phyloP scores from a whole-genome alignment of 2,797 vertebrate species.

The Knipowitschia caucasica region DNA sequence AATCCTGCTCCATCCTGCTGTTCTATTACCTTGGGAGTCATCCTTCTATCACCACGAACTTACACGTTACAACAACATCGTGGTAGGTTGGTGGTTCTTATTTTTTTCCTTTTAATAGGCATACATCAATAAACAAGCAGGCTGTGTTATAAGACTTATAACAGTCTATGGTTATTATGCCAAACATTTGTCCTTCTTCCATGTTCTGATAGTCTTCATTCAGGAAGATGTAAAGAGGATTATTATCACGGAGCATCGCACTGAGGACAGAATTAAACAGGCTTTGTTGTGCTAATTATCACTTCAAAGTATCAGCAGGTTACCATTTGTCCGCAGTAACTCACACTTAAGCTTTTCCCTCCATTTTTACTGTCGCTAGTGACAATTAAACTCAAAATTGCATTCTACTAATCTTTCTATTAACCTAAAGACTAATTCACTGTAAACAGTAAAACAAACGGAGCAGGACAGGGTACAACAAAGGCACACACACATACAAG shows the following conservation, averaged over 20 bases:
- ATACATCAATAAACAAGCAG: no score
- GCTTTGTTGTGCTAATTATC: conserved; percentile 66
- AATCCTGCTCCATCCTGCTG: no score
- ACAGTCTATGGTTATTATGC: no score
- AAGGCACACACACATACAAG: conserved; percentile 23
- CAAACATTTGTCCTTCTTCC: neutral
- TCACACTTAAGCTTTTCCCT: conserved; percentile 57
- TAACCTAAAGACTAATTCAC: neutral
- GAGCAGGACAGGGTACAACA: neutral
- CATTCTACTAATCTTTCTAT: neutral
- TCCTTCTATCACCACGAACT: no score
- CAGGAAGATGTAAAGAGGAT: conserved; percentile 16
- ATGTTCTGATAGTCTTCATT: neutral
- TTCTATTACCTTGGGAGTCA: no score
- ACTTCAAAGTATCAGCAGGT: conserved; percentile 67
- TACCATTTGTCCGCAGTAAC: conserved; percentile 55
- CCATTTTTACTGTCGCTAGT: conserved; percentile 51
- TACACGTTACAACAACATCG: no score
- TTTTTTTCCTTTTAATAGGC: no score
- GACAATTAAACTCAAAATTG: conserved; percentile 5
- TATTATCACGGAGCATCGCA: conserved; percentile 12
- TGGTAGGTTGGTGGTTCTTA: no score
- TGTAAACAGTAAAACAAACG: conserved; percentile 32
- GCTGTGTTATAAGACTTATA: no score
- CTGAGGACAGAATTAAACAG: conserved; percentile 49